Base-by-base conservation (phyloP, 1,140 invertebrate species). In the Chymomyza costata region DNA sequence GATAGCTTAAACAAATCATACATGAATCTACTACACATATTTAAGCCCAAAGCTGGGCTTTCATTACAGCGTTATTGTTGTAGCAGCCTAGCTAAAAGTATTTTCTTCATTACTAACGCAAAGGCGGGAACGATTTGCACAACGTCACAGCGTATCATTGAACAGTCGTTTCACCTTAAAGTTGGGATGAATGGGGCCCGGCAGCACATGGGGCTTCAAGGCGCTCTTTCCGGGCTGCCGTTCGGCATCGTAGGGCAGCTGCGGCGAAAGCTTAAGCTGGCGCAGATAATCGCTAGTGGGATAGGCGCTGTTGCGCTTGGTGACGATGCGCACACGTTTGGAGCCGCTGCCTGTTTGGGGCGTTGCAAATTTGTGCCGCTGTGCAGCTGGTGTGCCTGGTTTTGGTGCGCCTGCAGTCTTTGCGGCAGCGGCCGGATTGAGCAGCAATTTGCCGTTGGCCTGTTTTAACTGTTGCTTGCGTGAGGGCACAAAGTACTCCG, bases 111-210 rank as follows among this genome's bases (percentile, higher is more conserved):
- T n/a, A n/a, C n/a, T n/a, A n/a, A n/a, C n/a, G n/a, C n/a, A n/a
- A n/a, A n/a, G n/a, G n/a, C n/a, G n/a, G n/a, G n/a, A n/a, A n/a
- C n/a, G n/a, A n/a, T 39, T 30, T 15, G 60, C 32, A 28, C 59
- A 53, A 53, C 48, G 74, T 82, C 66, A 82, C 52, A 83, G 67
- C 17, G 83, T 85, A 47, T 85, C 83, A 50, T 85, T 85, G 8
- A 83, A 68, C 3, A 74, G 41, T 30, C 68, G 59, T 56, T 88
- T 89, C 44, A 87, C 88, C 71, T 89, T 92, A 54, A 91, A 92
- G 74, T 92, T 93, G 13, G 92, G 92, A 86, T 94, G 92, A 14
- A 93, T 90, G 0, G 91, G 92, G n/a, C 90, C 92, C 0, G 89
- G 87, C n/a, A 91, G 86, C 0, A 88, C 88, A 54, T 87, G 88